Evolutionary conservation across 2,113 vertebrate species (phyloP), one percentile per base, ranked within the genome.

Genomic region (Scolopax mira): DNA sequence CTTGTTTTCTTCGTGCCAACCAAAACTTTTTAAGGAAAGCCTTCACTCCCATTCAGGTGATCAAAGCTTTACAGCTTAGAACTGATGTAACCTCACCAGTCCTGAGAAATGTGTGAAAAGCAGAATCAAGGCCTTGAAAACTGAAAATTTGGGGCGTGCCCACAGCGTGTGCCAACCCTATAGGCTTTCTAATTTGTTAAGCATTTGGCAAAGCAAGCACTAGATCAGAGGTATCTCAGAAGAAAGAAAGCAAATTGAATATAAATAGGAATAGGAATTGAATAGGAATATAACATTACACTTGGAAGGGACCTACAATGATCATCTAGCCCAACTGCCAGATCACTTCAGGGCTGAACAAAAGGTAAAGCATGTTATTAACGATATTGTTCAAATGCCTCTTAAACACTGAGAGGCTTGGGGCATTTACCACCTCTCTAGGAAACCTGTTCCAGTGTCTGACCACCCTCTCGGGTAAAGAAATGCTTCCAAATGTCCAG

Each of bases 131-230:
- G 66, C 90, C 49, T 62, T 87, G 57, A 81, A 93, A 86, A 71
- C 12, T 69, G 54, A 87, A 84, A 69, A 75, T 52, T 6, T 79
- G 44, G 54, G 58, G 80, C 33, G 48, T 94, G 85, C 64, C 64
- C 72, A 58, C 10, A 66, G 22, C 64, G 33, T 4, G 4, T 81
- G 94, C 88, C 87, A 95, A 79, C 52, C 46, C 46, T 72, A 90
- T 65, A 93, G 74, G 65, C 51, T 80, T 96, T 80, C 79, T 87
- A 93, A 94, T 86, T 92, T 86, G 79, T 93, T 86, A 89, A 81
- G 58, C 12, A 4, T 74, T 92, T 90, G 90, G 83, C 79, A 95
- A 89, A 94, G 37, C 55, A 61, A 80, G 54, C 37, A 83, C 55
- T 74, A 65, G 35, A 96, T 91, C 75, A 92, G 88, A 90, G 48